Base-by-base conservation (phyloP, 2,113 vertebrate species). In the Sylvia atricapilla region DNA sequence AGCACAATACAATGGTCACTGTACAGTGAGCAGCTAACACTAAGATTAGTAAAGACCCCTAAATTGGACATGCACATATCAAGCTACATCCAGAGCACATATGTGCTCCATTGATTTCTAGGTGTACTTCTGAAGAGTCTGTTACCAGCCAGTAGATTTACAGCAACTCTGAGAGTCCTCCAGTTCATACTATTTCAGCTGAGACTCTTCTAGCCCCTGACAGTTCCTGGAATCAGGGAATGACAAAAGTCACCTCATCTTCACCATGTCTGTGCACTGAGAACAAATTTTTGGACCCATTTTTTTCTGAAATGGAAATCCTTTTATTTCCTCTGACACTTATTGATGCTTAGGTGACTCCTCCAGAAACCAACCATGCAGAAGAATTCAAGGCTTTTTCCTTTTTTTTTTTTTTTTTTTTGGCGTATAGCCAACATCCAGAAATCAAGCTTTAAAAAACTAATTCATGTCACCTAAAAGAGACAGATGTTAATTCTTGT, bases 331-430 rank as follows among this genome's bases (percentile, higher is more conserved):
- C 25, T 87, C 43, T 93, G 82, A 86, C 84, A 90, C 64, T 98
- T 97, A 97, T 90, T 96, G 84, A 95, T 96, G 97, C 97, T 97
- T 96, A 95, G 96, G 95, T 97, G 97, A 98, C 97, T 98, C 97
- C 93, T 97, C 93, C 89, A 97, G 97, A 97, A 97, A 96, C 80
- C 55, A 93, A 60, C 94, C 92, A 90, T 74, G 84, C 70, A 64
- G 62, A 96, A 96, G 56, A 95, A 97, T 82, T 90, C 50, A 67
- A 64, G 10, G 4, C 1, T 39, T 59, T 66, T 72, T 68, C 28
- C 25, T 87, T 66, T 37, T 5, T 79, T 68, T 33, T 27, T 87
- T 66, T 35, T 5, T 3, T 94, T 60, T 13, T 90, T 92, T 96
- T 96, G 64, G 87, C 90, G 95, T 97, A 95, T 95, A 94, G 90